Base-by-base conservation (phyloP, 1,140 invertebrate species). In the Cardiocondyla obscurior region DNA sequence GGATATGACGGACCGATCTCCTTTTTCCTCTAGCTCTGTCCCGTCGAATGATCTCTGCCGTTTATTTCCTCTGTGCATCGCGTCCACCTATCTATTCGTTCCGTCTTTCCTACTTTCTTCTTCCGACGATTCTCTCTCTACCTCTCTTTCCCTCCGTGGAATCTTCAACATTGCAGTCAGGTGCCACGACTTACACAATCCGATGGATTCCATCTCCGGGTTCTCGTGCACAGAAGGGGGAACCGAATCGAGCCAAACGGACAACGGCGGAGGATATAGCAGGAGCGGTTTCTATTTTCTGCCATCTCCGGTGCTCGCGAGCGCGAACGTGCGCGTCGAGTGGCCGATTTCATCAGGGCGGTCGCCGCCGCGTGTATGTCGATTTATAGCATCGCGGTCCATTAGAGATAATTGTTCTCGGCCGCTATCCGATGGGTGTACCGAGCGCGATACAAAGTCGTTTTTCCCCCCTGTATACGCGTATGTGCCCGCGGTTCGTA, bases 391-490 rank as follows among this genome's bases (percentile, higher is more conserved):
- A 92, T 92, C 90, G 85, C 89, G 85, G 74, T 84, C 92, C 87
- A 93, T 93, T 94, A 94, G 92, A 91, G 91, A 93, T 94, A 92
- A 94, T 93, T 93, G 92, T 94, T 90, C 82, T 69, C 69, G 89
- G 90, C 77, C 88, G 88, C 67, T 70, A 65, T 57, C 69, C 79
- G 67, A 82, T 51, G 49, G 73, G 53, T 82, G 72, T 83, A 70
- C 55, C 51, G 36, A 81, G 79, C 83, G 83, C 86, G 86, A 89
- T 87, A 85, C 83, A 89, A 87, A 89, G 87, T 77, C 83, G 88
- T 92, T 92, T 91, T 92, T 92, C 89, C 89, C 81, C 73, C 65
- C n/a, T n/a, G n/a, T n/a, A 57, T 62, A 51, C 73, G 53, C 85
- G 42, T 39, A 19, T 67, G 33, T 51, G 22, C 0, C 28, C 51